A percentile compares a stretch with the other conserved stretches of the same genome.
These are phyloP conservation scores for Beris morrisii DNA, from an alignment of 2,888 invertebrate genomes.

Conservation along the genomic window DNA sequence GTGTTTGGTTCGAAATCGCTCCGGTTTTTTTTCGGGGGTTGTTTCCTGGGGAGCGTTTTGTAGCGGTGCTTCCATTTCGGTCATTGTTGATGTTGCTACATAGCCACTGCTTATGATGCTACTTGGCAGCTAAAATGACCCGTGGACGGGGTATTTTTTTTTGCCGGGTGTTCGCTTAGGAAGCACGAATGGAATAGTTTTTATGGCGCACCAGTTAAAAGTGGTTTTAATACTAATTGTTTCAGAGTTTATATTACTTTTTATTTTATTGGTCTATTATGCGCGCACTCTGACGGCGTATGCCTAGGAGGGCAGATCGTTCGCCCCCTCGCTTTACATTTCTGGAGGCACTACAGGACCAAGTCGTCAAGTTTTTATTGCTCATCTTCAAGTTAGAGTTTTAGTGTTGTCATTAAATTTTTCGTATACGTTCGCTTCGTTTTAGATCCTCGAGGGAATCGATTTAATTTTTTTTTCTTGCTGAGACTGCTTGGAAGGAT, in stretches of 20 bases:
- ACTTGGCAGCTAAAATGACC: neutral
- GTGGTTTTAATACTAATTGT: constrained; percentile 40
- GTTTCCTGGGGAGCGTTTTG: too few relatives aligned
- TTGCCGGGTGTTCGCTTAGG: neutral
- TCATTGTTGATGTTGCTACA: neutral
- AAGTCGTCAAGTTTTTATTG: constrained; percentile 40
- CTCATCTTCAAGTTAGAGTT: constrained; percentile 39
- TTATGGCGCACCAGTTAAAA: constrained; percentile 38
- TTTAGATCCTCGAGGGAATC: constrained; percentile 28
- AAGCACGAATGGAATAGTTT: constrained; percentile 34
- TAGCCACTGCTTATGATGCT: neutral
- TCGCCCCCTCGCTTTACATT: constrained; percentile 22
- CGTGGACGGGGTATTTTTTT: constrained; percentile 8
- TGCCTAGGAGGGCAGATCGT: constrained; percentile 17
- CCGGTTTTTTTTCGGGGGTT: too few relatives aligned
- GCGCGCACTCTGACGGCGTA: constrained; percentile 31
- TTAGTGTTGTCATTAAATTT: constrained; percentile 40
- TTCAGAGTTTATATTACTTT: constrained; percentile 40
- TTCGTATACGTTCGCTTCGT: constrained; percentile 35
- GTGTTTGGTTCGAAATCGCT: constrained; percentile 36
- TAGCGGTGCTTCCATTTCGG: neutral
- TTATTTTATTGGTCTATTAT: constrained; percentile 40
- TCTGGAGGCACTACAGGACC: constrained; percentile 33
- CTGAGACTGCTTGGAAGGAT: constrained; percentile 15
- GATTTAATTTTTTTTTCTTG: constrained; percentile 6